Base-by-base conservation (phyloP, 2,888 invertebrate genomes). In the Pseudococcus jackbeardsleyi region DNA sequence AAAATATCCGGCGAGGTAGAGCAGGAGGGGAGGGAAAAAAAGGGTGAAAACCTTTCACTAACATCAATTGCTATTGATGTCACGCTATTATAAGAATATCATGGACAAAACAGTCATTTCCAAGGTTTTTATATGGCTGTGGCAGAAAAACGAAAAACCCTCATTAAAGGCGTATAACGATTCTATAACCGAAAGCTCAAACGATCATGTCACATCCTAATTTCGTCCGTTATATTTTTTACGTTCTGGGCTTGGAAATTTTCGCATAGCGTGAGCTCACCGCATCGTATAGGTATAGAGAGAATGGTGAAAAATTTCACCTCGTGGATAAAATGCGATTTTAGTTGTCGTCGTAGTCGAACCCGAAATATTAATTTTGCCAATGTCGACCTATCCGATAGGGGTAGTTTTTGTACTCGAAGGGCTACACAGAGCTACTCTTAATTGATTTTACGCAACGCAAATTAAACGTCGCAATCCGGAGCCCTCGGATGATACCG, bases 121-220 rank as follows among this genome's bases (percentile, higher is more conserved):
- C 42, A 82, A 82, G 79, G 79, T 82, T 82, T 82, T 82, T 82
- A 82, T 82, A 82, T 9, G 33, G 46, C 19, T 42, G 79, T 82
- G 46, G 79, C 79, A 82, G 42, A 46, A 82, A 82, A 46, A 82
- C 46, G 79, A 82, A 82, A 82, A 82, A 42, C 79, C 79, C 79
- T 82, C 79, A 82, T 82, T 82, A 82, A 82, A 82, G 42, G 79
- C 79, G 11, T 82, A 46, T 82, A 82, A 82, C 79, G 79, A 82
- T 82, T 82, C 79, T 46, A 82, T 82, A 46, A 82, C 79, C 79
- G 79, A 82, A 82, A 82, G 79, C 79, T 82, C 79, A 82, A 82
- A 82, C 79, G 79, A 82, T 82, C 79, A 33, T 82, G 79, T 82
- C 79, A 82, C 79, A 82, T 82, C 79, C 79, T 82, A 82, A 82